A percentile compares a stretch with the other conserved stretches of the same genome.
These are phyloP conservation scores for Synanthedon formicaeformis DNA, from an alignment of 2,888 invertebrate species.

Conservation along the genomic window DNA sequence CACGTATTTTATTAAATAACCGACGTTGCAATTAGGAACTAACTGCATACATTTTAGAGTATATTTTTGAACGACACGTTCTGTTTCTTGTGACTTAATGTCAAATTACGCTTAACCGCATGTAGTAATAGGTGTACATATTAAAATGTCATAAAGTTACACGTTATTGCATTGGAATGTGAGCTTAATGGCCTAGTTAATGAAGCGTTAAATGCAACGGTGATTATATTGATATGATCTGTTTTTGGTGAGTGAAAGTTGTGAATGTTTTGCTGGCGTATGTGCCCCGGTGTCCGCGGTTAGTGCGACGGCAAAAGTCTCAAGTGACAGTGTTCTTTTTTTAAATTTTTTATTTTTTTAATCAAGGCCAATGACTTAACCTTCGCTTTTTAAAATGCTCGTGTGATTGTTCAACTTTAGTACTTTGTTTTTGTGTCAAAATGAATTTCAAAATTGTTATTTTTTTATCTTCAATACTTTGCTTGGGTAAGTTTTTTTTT, in stretches of 20 bases:
- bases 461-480: conserved; percentile 21
- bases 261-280: background rate
- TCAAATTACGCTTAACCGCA: too few relatives aligned
- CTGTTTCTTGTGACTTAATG: too few relatives aligned
- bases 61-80: background rate
- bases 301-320: conserved; percentile 56
- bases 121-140: too few relatives aligned
- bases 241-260: background rate
- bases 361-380: conserved; percentile 1
- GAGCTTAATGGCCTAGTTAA: background rate
- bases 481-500: conserved; percentile 26
- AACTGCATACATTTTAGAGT: background rate
- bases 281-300: conserved; percentile 4
- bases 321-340: conserved; percentile 24
- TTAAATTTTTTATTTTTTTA: conserved; percentile 11
- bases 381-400: background rate
- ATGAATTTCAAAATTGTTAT: conserved; percentile 17
- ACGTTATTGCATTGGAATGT: background rate
- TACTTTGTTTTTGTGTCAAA: conserved; percentile 1
- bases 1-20: background rate
- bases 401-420: background rate
- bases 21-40: background rate
- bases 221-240: too few relatives aligned
- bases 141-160: background rate
- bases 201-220: too few relatives aligned